Percentiles rank a stretch among this genome's conserved stretches.
These are phyloP conservation scores for Melipona bicolor DNA, from an alignment of 2,888 invertebrate genomes.

Conservation along the genomic window DNA sequence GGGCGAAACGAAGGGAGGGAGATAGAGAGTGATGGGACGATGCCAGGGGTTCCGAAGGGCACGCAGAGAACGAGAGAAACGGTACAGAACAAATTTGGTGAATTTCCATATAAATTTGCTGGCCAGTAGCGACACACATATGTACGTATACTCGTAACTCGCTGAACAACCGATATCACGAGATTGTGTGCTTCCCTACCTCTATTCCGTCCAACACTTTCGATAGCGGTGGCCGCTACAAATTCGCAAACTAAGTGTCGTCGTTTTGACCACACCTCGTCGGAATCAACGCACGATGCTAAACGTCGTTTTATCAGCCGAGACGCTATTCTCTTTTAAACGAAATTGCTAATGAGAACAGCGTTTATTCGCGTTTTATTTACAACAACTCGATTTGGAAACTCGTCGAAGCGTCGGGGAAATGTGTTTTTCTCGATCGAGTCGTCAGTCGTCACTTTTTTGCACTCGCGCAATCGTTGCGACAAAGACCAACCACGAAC, in stretches of 20 bases:
- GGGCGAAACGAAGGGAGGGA: not conserved
- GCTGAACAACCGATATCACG: constrained; percentile 66
- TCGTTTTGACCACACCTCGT: constrained; percentile 17
- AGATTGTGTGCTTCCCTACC: constrained; percentile 18
- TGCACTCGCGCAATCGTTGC: too few relatives aligned
- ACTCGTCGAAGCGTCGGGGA: not conserved
- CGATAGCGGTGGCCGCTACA: constrained; percentile 7
- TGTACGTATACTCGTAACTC: constrained; percentile 43
- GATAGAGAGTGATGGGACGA: constrained; percentile 38
- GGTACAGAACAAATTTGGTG: constrained; percentile 80
- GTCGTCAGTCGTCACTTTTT: too few relatives aligned
- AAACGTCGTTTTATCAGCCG: constrained; percentile 9
- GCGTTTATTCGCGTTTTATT: not conserved
- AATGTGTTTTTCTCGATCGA: too few relatives aligned
- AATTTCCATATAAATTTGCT: constrained; percentile 84
- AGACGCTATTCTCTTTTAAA: not conserved
- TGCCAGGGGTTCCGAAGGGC: constrained; percentile 46
- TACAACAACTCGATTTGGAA: too few relatives aligned
- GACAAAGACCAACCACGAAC: too few relatives aligned
- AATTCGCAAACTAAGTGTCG: constrained; percentile 28
- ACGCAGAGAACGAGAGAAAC: constrained; percentile 63
- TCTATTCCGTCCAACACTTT: constrained; percentile 13
- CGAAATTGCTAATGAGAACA: not conserved
- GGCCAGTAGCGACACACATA: constrained; percentile 70
- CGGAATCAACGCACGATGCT: not conserved